Evolutionary conservation across 2,888 invertebrate species (phyloP), one percentile per base, ranked within the genome.

Genomic region (Silvanus unidentatus): DNA sequence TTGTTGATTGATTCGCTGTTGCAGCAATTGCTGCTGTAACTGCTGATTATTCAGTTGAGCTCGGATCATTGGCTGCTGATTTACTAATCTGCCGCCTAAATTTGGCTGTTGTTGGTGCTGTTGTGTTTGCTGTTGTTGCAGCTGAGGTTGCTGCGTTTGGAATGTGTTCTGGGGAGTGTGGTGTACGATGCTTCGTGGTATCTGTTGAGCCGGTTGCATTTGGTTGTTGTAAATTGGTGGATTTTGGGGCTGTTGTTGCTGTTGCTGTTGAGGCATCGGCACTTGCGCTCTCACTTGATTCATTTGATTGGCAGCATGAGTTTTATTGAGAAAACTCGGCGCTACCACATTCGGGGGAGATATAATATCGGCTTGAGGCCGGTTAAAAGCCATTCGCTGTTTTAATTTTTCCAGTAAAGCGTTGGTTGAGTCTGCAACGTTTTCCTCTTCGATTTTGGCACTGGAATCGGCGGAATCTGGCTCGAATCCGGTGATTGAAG

Each of bases 381-480:
- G 84, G 68, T 85, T 86, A 84, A 85, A 85, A n/a, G 85, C 86
- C 85, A 86, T 84, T 35, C 86, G 76, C 62, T 84, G 84, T 55
- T 86, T 86, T 14, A 86, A 66, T 66, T 84, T 82, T 58, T 86
- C 85, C 44, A 86, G 67, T 62, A 85, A 73, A 8, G 82, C 84
- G 68, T 84, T 84, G 39, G 82, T 84, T 48, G 77, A 75, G 50
- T 79, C 78, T 58, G 77, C 73, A 56, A 78, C 75, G 50, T 68
- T 73, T 49, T 58, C 65, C 57, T 78, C 78, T 36, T 75, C 62
- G 66, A 73, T 70, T 49, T 75, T 75, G 53, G 76, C 60, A 12
- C 49, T 52, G 16, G 44, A 48, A 22, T 72, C 73, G 1, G 44
- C 39, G 39, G 50, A 49, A 40, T 65, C 63, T 2, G 75, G 75